Evolutionary conservation across 2,113 vertebrate genomes (phyloP).

Genomic region (Myotis brandtii): DNA sequence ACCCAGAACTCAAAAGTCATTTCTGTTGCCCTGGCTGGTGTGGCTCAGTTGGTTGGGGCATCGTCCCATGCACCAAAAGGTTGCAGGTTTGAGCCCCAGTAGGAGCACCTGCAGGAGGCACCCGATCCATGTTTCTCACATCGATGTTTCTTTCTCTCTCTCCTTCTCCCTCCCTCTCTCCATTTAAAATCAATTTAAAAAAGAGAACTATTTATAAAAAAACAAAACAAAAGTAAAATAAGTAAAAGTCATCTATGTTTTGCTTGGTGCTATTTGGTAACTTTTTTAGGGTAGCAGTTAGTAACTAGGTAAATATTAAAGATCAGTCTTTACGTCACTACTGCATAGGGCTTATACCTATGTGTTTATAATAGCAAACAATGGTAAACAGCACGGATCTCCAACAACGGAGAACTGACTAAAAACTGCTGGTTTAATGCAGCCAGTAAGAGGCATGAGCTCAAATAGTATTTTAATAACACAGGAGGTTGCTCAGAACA

Average conservation of each 20-base stretch:
- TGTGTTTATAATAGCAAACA: background rate
- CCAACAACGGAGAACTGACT: background rate
- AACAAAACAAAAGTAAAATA: too few relatives aligned
- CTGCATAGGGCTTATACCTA: background rate
- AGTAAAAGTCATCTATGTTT: background rate
- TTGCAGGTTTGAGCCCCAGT: too few relatives aligned
- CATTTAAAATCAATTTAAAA: too few relatives aligned
- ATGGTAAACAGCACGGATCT: background rate
- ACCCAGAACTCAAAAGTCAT: background rate
- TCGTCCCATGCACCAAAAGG: too few relatives aligned
- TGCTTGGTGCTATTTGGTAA: background rate
- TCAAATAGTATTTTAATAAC: background rate
- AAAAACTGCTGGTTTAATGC: background rate
- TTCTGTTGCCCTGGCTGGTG: background rate
- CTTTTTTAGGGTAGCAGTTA: background rate
- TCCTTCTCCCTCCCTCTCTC: too few relatives aligned
- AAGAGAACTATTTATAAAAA: too few relatives aligned
- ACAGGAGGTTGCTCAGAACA: background rate
- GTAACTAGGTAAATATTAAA: background rate
- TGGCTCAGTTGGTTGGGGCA: too few relatives aligned
- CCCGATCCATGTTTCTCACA: too few relatives aligned
- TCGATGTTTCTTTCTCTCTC: too few relatives aligned
- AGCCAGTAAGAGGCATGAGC: rapidly evolving
- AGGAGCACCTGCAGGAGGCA: too few relatives aligned
- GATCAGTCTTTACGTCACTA: background rate